Evolutionary conservation across 2,888 invertebrate genomes (phyloP).

Genomic region (Drosophila helvetica): DNA sequence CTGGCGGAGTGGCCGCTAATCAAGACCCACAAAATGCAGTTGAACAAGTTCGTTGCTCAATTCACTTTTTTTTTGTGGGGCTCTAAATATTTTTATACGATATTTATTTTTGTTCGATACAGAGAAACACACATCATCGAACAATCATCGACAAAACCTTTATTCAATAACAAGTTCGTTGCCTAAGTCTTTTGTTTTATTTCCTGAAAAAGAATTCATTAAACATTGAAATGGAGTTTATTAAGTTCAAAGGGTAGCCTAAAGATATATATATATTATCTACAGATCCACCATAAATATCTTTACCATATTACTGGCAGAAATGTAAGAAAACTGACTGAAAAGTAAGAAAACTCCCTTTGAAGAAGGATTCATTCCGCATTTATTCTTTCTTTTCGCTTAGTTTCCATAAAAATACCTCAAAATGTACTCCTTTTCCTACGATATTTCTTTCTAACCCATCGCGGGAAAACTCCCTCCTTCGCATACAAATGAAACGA

Average conservation of each 20-base stretch:
- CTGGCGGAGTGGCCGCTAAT: slow-evolving; percentile 45
- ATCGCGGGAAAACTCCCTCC: slow-evolving; percentile 3
- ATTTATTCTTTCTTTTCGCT: neutral
- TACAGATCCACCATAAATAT: neutral
- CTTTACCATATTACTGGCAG: neutral
- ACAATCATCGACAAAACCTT: slow-evolving; percentile 16
- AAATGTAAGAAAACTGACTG: neutral
- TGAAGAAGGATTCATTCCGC: neutral
- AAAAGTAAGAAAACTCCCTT: neutral
- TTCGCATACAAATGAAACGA: slow-evolving; percentile 32
- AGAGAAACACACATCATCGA: slow-evolving; percentile 9
- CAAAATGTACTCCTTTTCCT: neutral
- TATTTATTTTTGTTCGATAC: neutral
- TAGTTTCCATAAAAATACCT: too few relatives aligned
- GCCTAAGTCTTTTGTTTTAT: slow-evolving; percentile 48
- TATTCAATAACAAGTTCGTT: slow-evolving; percentile 56
- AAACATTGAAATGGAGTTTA: neutral
- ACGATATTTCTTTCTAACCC: neutral
- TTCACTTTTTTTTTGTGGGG: slow-evolving; percentile 28
- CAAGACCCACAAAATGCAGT: slow-evolving; percentile 51
- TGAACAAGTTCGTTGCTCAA: slow-evolving; percentile 55
- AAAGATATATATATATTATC: neutral
- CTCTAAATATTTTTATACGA: slow-evolving; percentile 23
- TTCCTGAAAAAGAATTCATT: slow-evolving; percentile 3
- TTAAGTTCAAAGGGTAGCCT: neutral